phyloP scores from a whole-genome alignment of 2,888 invertebrate genomes.

The Cheilosia impressa region DNA sequence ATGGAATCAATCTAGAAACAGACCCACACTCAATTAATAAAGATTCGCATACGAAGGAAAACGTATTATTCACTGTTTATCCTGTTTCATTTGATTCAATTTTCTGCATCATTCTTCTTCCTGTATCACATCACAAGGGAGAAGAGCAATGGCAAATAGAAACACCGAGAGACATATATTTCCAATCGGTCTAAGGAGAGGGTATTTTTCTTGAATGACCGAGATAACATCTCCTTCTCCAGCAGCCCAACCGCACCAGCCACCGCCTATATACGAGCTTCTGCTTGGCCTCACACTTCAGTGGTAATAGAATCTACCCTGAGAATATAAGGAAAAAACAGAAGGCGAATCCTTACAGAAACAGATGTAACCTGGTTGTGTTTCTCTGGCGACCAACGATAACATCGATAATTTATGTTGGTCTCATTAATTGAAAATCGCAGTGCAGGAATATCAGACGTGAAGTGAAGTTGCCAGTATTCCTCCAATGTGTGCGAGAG shows the following conservation, averaged over 20 bases:
- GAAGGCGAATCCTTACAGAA: constrained; percentile 30
- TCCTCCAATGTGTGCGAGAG: neutral
- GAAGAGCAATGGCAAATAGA: neutral
- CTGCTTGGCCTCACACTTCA: neutral
- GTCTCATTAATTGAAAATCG: constrained; percentile 71
- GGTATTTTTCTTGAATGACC: constrained; percentile 15
- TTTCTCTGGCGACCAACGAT: constrained; percentile 53
- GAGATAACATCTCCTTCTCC: constrained; percentile 33
- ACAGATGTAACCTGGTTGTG: constrained; percentile 44
- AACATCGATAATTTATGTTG: constrained; percentile 73
- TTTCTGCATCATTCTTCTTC: constrained; percentile 51
- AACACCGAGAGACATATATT: constrained; percentile 21
- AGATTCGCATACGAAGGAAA: constrained; percentile 6
- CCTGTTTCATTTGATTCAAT: constrained; percentile 60
- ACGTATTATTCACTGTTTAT: constrained; percentile 39
- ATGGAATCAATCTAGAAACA: constrained; percentile 31
- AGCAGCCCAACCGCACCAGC: neutral
- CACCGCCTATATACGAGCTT: neutral
- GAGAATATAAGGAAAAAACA: constrained; percentile 35
- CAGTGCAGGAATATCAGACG: constrained; percentile 29
- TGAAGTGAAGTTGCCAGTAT: neutral
- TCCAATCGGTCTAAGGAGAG: constrained; percentile 9
- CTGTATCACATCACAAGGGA: neutral
- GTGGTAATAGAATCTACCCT: constrained; percentile 32
- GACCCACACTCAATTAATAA: constrained; percentile 53